Evolutionary conservation across 2,888 invertebrate species (phyloP).

Genomic region (Tortricodes alternella): DNA sequence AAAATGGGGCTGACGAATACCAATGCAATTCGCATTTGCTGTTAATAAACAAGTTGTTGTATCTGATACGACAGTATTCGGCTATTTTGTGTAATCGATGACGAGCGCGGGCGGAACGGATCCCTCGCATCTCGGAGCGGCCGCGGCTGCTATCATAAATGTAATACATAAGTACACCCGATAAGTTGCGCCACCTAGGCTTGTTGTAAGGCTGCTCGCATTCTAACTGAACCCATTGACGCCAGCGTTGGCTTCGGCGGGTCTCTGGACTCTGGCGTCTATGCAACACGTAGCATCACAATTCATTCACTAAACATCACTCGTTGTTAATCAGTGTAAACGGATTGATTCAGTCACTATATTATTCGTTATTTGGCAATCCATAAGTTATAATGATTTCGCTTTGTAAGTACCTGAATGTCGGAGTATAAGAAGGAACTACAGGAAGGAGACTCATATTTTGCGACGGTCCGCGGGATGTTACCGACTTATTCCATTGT

Average conservation of each 20-base stretch:
- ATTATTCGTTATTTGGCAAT: too few relatives aligned
- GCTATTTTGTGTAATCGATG: conserved; percentile 65
- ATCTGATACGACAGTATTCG: conserved; percentile 62
- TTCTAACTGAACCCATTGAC: conserved; percentile 59
- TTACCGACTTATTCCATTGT: too few relatives aligned
- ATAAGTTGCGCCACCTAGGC: conserved; percentile 53
- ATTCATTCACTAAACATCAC: conserved; percentile 43
- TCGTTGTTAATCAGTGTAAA: not conserved
- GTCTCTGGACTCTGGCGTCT: not conserved
- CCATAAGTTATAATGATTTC: not conserved
- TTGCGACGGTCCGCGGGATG: too few relatives aligned
- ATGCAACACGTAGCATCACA: conserved; percentile 30
- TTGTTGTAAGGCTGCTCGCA: conserved; percentile 57
- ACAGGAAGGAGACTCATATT: too few relatives aligned
- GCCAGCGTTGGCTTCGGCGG: conserved; percentile 1
- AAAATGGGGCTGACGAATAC: conserved; percentile 61
- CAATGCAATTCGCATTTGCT: conserved; percentile 69
- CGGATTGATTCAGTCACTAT: too few relatives aligned
- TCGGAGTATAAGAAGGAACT: too few relatives aligned
- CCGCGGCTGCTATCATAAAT: conserved; percentile 47
- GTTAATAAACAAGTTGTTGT: conserved; percentile 57
- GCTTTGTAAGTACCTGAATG: not conserved
- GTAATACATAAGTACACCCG: conserved; percentile 52
- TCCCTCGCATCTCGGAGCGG: conserved; percentile 59
- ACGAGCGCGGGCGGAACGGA: conserved; percentile 50